Evolutionary conservation across 2,888 invertebrate genomes (phyloP).

Genomic region (Temnothorax rugatulus): DNA sequence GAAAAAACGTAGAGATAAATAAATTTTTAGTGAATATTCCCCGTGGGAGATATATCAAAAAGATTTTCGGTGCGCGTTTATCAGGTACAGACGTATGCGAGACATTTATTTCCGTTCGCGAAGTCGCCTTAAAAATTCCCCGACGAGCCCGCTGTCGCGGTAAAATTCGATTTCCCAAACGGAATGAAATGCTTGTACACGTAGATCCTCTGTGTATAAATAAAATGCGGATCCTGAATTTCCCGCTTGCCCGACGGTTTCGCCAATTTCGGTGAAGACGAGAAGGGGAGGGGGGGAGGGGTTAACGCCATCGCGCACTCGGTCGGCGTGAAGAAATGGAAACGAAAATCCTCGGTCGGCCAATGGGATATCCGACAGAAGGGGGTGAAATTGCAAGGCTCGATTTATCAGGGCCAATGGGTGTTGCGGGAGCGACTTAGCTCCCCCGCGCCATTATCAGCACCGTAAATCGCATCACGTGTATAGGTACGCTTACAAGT

Average conservation of each 20-base stretch:
- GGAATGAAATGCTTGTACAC: slow-evolving; percentile 51
- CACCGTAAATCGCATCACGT: slow-evolving; percentile 47
- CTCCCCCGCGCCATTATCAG: slow-evolving; percentile 35
- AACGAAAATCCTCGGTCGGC: slow-evolving; percentile 53
- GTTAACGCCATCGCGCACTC: neutral
- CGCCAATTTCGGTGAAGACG: slow-evolving; percentile 29
- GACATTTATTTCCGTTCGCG: slow-evolving; percentile 46
- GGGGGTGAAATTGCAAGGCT: slow-evolving; percentile 52
- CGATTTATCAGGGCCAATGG: slow-evolving; percentile 54
- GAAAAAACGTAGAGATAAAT: neutral
- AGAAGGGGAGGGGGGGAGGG: neutral
- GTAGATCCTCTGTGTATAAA: slow-evolving; percentile 41
- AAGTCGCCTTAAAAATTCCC: slow-evolving; percentile 38
- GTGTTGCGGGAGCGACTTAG: neutral
- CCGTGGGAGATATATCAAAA: neutral
- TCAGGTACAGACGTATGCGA: neutral
- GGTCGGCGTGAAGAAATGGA: slow-evolving; percentile 50
- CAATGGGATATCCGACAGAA: slow-evolving; percentile 36
- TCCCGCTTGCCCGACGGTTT: slow-evolving; percentile 29
- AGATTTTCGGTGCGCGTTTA: slow-evolving; percentile 2
- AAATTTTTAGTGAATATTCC: neutral
- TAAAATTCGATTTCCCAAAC: slow-evolving; percentile 50
- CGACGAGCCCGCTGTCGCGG: slow-evolving; percentile 41
- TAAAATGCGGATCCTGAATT: slow-evolving; percentile 46
- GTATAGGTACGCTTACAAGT: slow-evolving; percentile 6